Evolutionary conservation across 2,888 invertebrate species (phyloP).

Genomic region (Yponomeuta malinellus): DNA sequence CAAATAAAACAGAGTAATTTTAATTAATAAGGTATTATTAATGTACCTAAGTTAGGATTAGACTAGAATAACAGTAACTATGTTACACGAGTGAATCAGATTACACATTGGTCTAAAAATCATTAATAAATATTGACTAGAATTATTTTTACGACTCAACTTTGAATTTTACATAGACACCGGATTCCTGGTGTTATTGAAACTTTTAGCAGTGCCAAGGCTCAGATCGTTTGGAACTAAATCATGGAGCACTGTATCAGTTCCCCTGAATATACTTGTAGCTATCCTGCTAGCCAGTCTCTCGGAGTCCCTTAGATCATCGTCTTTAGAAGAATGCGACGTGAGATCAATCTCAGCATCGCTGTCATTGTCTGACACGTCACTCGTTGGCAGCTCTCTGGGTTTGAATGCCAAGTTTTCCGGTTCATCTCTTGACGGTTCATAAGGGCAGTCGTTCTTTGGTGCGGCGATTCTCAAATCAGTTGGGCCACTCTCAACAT

Average conservation of each 20-base stretch:
- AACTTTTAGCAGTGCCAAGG: slow-evolving; percentile 26
- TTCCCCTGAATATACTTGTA: slow-evolving; percentile 59
- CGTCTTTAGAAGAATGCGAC: slow-evolving; percentile 67
- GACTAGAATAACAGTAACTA: too few species aligned
- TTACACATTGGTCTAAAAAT: neutral
- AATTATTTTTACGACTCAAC: neutral
- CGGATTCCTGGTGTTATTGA: slow-evolving; percentile 15
- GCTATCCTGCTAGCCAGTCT: slow-evolving; percentile 61
- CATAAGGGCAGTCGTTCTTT: slow-evolving; percentile 52
- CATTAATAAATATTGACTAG: neutral
- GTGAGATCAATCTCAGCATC: slow-evolving; percentile 71
- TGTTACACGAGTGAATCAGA: neutral
- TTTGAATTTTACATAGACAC: slow-evolving; percentile 5
- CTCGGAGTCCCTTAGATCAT: slow-evolving; percentile 62
- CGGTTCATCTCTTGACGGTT: slow-evolving; percentile 44
- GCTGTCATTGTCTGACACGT: slow-evolving; percentile 60
- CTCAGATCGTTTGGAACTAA: slow-evolving; percentile 69
- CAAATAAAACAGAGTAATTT: too few species aligned
- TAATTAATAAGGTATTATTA: too few species aligned
- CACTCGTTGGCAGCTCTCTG: slow-evolving; percentile 33
- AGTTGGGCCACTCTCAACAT: slow-evolving; percentile 54
- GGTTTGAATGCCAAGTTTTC: slow-evolving; percentile 59
- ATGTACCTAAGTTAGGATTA: too few species aligned
- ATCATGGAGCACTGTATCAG: slow-evolving; percentile 60
- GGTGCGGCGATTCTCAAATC: slow-evolving; percentile 51